Evolutionary conservation across 2,113 vertebrate genomes (phyloP), one percentile per base, ranked within the genome.

Genomic region (Podarcis muralis): DNA sequence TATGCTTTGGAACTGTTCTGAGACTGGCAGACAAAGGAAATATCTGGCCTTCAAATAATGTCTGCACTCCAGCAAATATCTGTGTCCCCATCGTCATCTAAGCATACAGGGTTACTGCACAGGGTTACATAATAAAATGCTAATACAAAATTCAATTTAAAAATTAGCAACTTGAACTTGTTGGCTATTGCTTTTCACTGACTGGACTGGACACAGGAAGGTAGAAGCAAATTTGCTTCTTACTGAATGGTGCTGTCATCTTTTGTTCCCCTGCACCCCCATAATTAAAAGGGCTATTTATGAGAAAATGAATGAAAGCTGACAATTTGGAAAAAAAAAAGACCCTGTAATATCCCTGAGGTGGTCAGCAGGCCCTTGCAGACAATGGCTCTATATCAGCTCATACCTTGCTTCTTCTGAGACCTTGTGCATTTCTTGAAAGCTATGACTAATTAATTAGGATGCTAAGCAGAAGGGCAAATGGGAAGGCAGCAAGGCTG

Each of bases 401-500:
- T 25, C 37, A 84, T 20, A 76, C 22, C 59, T 81, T 71, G 23
- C 25, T 88, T 30, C 69, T 77, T 35, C 27, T 37, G 27, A 48
- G 22, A 48, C 1, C 8, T 25, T 81, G 23, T 59, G 9, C 15
- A 53, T 69, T 77, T 77, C n/a, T 68, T 83, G 40, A 22, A 88
- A 83, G 30, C 15, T 32, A 20, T 77, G 40, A 68, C 43, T 78
- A 37, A 88, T 83, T 76, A 83, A 88, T 88, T 84, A 12, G 43
- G 23, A 32, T 84, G 87, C 74, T 84, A 84, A 77, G n/a, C n/a
- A 78, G n/a, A 62, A 78, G 62, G 40, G n/a, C 40, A 16, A 66
- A 37, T 53, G 72, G 22, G 62, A 40, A 53, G 16, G 37, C 25
- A 88, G 43, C 12, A 69, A 76, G 48, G 69, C 30, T 76, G 57